Evolutionary conservation across 2,888 invertebrate genomes (phyloP).

Genomic region (Cerceris rybyensis): DNA sequence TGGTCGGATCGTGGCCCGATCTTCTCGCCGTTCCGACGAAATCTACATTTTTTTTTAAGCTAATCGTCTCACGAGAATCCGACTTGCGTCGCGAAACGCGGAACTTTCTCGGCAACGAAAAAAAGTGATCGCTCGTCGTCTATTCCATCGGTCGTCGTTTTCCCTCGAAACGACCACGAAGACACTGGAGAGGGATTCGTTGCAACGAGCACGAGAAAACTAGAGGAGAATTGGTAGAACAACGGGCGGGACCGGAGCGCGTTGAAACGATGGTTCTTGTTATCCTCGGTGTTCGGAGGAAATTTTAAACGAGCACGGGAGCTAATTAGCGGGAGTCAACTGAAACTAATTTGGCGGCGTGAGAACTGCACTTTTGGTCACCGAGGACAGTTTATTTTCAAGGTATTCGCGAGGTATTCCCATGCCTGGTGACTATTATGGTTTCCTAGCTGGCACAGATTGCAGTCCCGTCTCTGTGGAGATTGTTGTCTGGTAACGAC

Average conservation of each 20-base stretch:
- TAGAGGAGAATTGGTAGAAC: too few species aligned
- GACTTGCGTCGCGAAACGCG: too few species aligned
- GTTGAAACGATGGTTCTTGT: background rate
- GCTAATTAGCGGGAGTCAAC: background rate
- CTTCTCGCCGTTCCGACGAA: background rate
- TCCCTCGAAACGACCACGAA: too few species aligned
- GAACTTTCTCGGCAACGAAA: too few species aligned
- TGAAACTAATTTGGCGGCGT: background rate
- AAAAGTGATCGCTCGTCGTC: too few species aligned
- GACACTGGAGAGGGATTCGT: too few species aligned
- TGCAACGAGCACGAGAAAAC: too few species aligned
- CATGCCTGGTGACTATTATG: conserved; percentile 5
- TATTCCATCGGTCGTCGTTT: too few species aligned
- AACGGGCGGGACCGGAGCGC: too few species aligned
- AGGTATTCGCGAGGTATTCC: background rate
- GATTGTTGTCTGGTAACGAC: conserved; percentile 38
- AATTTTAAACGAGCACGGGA: background rate
- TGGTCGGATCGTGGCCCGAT: too few species aligned
- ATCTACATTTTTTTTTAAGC: background rate
- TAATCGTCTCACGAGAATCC: background rate
- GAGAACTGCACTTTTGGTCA: background rate
- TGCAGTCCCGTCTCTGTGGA: conserved; percentile 6
- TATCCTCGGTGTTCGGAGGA: background rate
- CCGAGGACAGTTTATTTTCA: conserved; percentile 2
- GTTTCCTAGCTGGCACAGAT: conserved; percentile 10